Evolutionary conservation across 2,888 invertebrate genomes (phyloP).

Genomic region (Orchestes rusci): DNA sequence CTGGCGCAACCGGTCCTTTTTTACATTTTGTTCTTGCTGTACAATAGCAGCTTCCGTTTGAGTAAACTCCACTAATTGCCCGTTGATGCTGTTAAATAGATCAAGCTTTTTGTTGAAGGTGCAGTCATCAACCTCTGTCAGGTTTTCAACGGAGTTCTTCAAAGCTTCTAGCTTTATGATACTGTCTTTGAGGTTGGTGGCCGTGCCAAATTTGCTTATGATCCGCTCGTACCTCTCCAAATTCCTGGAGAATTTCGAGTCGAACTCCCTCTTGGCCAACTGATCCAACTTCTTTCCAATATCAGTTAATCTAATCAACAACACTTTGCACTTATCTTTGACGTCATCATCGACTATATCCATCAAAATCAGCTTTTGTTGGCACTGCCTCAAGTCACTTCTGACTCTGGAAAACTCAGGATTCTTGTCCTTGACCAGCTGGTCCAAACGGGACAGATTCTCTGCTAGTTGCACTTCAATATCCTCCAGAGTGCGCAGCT

Average conservation of each 20-base stretch:
- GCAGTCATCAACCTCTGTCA: slow-evolving; percentile 21
- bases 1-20: slow-evolving; percentile 10
- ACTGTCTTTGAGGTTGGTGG: slow-evolving; percentile 20
- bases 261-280: slow-evolving; percentile 21
- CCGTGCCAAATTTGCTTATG: slow-evolving; percentile 24
- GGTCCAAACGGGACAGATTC: slow-evolving; percentile 22
- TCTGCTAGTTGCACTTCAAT: slow-evolving; percentile 26
- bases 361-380: slow-evolving; percentile 22
- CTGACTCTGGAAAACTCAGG: slow-evolving; percentile 10
- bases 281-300: slow-evolving; percentile 20
- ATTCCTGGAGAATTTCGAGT: slow-evolving; percentile 23
- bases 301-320: slow-evolving; percentile 24
- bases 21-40: slow-evolving; percentile 17
- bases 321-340: slow-evolving; percentile 18
- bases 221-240: slow-evolving; percentile 24
- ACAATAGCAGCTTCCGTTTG: slow-evolving; percentile 14
- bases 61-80: slow-evolving; percentile 1
- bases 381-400: slow-evolving; percentile 22
- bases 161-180: slow-evolving; percentile 22
- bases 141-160: slow-evolving; percentile 19
- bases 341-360: slow-evolving; percentile 24
- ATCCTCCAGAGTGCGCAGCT: slow-evolving; percentile 25
- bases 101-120: slow-evolving; percentile 16
- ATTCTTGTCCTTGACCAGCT: slow-evolving; percentile 14
- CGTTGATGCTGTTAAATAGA: slow-evolving; percentile 12